Evolutionary conservation across 2,888 invertebrate species (phyloP).

Genomic region (Drosophila fulvimacula): DNA sequence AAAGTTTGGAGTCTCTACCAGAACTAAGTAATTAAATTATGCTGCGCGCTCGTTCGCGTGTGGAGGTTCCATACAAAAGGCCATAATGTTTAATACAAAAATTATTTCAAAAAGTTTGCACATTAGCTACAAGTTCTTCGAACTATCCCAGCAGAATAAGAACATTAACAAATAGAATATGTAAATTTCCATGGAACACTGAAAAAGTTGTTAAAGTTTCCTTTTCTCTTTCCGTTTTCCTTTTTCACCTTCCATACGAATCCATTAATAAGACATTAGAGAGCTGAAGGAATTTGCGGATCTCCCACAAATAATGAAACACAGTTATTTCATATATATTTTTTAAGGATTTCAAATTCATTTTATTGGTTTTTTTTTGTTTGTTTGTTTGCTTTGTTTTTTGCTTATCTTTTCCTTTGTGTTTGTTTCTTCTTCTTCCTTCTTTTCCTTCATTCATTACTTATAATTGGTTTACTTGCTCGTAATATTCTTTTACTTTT

Average conservation of each 20-base stretch:
- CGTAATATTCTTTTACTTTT: slow-evolving; percentile 33
- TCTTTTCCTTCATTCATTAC: slow-evolving; percentile 45
- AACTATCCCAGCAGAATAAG: slow-evolving; percentile 24
- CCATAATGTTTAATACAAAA: slow-evolving; percentile 9
- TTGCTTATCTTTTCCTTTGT: slow-evolving; percentile 59
- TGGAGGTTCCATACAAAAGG: not conserved
- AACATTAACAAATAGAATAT: slow-evolving; percentile 16
- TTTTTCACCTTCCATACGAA: not conserved
- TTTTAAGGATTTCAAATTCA: slow-evolving; percentile 82
- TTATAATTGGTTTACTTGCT: slow-evolving; percentile 70
- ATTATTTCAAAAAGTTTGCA: slow-evolving; percentile 31
- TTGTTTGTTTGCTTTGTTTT: slow-evolving; percentile 58
- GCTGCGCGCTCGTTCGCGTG: slow-evolving; percentile 21
- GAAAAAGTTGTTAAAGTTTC: not conserved
- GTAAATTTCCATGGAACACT: slow-evolving; percentile 15
- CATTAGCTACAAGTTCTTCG: slow-evolving; percentile 24
- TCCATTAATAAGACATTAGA: not conserved
- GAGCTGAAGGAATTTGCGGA: not conserved
- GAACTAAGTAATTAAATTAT: slow-evolving; percentile 50
- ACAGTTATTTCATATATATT: slow-evolving; percentile 60
- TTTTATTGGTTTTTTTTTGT: slow-evolving; percentile 76
- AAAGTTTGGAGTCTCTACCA: not conserved
- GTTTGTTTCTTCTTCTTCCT: slow-evolving; percentile 49
- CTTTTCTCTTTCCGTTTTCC: not conserved
- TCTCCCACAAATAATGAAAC: slow-evolving; percentile 35